Base-by-base conservation (phyloP, 2,797 vertebrate species). In the Lerista edwardsae region DNA sequence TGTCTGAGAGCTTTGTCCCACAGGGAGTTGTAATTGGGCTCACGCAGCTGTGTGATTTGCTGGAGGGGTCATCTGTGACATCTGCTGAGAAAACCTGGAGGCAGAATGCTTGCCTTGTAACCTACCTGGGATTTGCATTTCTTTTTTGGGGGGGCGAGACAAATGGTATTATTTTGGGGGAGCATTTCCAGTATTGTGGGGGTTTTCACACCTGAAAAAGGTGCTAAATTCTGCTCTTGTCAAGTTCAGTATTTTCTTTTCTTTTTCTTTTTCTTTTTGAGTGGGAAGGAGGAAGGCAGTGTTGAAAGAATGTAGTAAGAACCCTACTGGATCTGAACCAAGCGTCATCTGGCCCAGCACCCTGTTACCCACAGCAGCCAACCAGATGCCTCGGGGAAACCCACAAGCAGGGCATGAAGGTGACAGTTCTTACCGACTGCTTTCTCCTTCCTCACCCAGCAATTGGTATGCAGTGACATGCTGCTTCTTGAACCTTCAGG, bases 21-120 rank as follows among this genome's bases (percentile, higher is more conserved):
- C 84, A 91, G 88, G 91, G 62, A 80, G 91, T 92, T 89, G 80
- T 92, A 88, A 94, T 92, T 88, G 88, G 91, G 85, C 88, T 77
- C 80, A 90, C 87, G 86, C 93, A 95, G 91, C 92, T 94, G 93
- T 93, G 91, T 81, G 79, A 9, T 84, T 44, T 91, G 91, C 91
- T 92, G 90, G 57, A 5, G 17, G 61, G 25, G 85, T 92, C 91
- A 92, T 91, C 85, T 84, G 91, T 59, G 94, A 94, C 95, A 95
- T 95, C 95, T 95, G 94, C 95, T 94, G 89, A 86, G 72, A 59
- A 92, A 93, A 91, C 89, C 84, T 89, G 90, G 82, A 72, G 23
- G 77, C 87, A 15, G 47, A n/a, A 68, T 1, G 1, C 17, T 83
- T 80, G 29, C 71, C 71, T 83, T 11, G 0, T 69, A 23, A 59